Evolutionary conservation across 2,888 invertebrate species (phyloP), one percentile per base, ranked within the genome.

Genomic region (Dasysyrphus tricinctus): DNA sequence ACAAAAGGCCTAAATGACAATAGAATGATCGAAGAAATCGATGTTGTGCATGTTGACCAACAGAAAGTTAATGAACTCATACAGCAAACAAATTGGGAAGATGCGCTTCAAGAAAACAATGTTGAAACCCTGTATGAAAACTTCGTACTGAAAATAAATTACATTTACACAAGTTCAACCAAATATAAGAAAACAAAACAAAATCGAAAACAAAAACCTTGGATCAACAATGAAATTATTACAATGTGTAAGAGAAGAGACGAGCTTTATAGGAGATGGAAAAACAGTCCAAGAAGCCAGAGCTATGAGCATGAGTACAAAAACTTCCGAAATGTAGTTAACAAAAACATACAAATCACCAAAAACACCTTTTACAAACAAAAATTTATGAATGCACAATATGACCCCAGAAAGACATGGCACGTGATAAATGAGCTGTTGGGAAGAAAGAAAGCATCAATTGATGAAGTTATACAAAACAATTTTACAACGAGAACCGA

Each of bases 371-470:
- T 14, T n/a, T 69, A 24, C 32, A 59, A 76, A 42, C 57, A 59
- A 44, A 39, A 59, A 51, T 57, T 59, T 14, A 9, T 5, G 5
- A 65, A 47, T 39, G 44, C 32, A 39, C 29, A 47, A 42, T 19
- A 65, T 19, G 44, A 76, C 12, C 65, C 32, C 5, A 75, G 63
- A 14, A 63, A 75, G 44, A 65, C 75, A 16, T 65, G 75, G 54
- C 44, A 12, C 12, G 14, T 75, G 0, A 24, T 75, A 9, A 67
- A 57, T 49, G 67, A 76, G 6, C 34, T 67, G 3, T 14, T 57
- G 7, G 56, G 37, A 67, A 67, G 57, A 73, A 73, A 73, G 12
- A 59, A 72, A 59, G 14, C 16, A 14, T 51, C 51, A 11, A 19
- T 51, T 29, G 67, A 67, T 51, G 67, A 51, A 67, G 19, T 19